Conservation (phyloP, 2,797 vertebrate species). For the Phrynocephalus guinanensis region DNA sequence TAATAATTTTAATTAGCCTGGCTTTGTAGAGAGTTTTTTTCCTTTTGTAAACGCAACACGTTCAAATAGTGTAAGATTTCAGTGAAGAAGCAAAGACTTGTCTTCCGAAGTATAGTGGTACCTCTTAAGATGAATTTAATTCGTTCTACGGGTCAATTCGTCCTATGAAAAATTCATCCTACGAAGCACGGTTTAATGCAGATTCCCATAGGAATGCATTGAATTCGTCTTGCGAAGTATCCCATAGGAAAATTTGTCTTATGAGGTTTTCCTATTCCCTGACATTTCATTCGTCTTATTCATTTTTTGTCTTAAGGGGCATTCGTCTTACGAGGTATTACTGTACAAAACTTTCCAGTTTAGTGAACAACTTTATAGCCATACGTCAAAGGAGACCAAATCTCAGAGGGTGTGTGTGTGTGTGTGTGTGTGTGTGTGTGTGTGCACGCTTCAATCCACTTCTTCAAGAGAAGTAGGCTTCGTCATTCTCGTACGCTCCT, state of each 20-base stretch:
- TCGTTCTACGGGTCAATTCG: too few species aligned
- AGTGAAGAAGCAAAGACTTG: neutral
- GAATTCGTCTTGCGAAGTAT: too few species aligned
- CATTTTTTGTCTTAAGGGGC: too few species aligned
- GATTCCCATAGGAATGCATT: too few species aligned
- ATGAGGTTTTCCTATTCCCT: too few species aligned
- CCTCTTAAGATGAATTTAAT: too few species aligned
- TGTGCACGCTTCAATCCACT: too few species aligned
- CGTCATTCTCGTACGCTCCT: neutral
- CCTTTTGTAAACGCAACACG: neutral
- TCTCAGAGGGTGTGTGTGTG: neutral
- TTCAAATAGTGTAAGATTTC: neutral
- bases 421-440: too few species aligned
- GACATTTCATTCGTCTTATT: too few species aligned
- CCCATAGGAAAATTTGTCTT: too few species aligned
- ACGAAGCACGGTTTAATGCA: too few species aligned
- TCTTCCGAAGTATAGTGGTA: neutral
- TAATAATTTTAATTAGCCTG: constrained; percentile 7
- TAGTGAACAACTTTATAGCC: neutral
- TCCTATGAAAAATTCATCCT: too few species aligned
- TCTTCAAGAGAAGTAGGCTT: neutral
- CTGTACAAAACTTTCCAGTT: neutral
- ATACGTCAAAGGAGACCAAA: neutral
- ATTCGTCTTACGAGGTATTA: neutral
- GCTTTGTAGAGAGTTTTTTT: neutral